Conservation (phyloP, 2,888 invertebrate genomes). For the Drosophila monieri region DNA sequence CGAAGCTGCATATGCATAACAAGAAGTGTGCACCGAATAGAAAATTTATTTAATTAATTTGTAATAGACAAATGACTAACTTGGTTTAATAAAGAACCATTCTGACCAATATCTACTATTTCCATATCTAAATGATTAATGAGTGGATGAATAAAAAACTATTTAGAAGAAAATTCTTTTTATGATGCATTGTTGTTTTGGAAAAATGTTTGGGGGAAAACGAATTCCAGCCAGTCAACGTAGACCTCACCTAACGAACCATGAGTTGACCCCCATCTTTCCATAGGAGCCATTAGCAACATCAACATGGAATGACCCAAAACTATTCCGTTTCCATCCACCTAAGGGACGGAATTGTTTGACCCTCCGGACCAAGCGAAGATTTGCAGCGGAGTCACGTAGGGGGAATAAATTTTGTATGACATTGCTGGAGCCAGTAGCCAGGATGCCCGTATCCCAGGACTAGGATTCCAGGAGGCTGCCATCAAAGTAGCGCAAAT, state of each 20-base stretch:
- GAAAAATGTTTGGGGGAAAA: not conserved
- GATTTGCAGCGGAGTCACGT: constrained; percentile 56
- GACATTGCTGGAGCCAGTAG: constrained; percentile 5
- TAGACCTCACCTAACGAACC: constrained; percentile 53
- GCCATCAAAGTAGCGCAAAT: constrained; percentile 50
- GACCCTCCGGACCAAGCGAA: constrained; percentile 35
- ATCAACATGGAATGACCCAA: constrained; percentile 30
- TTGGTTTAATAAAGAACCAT: no score
- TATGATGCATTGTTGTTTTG: not conserved
- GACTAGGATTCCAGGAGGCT: not conserved
- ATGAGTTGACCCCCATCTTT: constrained; percentile 31
- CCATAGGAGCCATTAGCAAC: constrained; percentile 55
- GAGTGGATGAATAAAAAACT: not conserved
- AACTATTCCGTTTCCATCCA: constrained; percentile 18
- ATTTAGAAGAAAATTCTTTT: not conserved
- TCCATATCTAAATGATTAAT: no score
- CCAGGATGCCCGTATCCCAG: constrained; percentile 10
- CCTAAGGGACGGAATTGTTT: constrained; percentile 14
- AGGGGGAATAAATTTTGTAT: constrained; percentile 54
- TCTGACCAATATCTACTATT: no score
- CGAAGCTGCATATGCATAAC: not conserved
- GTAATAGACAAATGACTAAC: not conserved
- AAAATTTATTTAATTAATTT: not conserved
- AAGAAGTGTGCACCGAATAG: not conserved
- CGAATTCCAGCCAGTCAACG: not conserved